Conservation (phyloP, 2,113 vertebrate species). For the Crotophaga sulcirostris region DNA sequence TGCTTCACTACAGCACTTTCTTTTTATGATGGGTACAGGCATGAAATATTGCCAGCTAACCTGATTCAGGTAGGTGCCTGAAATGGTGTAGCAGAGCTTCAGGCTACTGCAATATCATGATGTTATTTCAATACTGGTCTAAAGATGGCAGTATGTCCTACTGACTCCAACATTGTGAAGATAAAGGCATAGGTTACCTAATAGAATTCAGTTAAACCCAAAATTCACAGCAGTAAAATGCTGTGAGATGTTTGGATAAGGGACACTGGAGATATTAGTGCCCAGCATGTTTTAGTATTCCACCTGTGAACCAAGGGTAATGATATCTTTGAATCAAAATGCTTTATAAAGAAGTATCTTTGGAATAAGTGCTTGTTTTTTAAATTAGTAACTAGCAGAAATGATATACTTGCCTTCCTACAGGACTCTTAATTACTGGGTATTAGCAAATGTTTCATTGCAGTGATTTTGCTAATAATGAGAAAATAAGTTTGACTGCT, state of each 20-base stretch:
- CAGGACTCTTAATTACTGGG: not conserved
- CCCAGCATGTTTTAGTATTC: not conserved
- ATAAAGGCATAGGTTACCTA: not conserved
- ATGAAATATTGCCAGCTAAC: constrained; percentile 89
- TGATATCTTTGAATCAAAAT: not conserved
- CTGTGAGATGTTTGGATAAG: not conserved
- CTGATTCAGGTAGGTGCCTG: constrained; percentile 87
- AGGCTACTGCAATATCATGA: not conserved
- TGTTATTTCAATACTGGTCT: not conserved
- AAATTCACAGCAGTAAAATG: not conserved
- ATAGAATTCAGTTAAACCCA: not conserved
- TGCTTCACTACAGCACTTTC: constrained; percentile 95
- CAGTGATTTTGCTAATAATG: not conserved
- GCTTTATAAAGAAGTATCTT: not conserved
- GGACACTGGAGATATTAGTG: not conserved
- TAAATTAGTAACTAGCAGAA: not conserved
- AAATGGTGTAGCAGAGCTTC: not conserved
- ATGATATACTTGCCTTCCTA: not conserved
- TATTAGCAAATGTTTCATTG: not conserved
- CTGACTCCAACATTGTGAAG: not conserved
- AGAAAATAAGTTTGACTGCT: not conserved
- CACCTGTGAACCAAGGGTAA: not conserved
- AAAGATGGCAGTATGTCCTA: not conserved
- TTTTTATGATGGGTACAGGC: constrained; percentile 96
- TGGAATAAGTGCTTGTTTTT: not conserved